phyloP scores from a whole-genome alignment of 2,888 invertebrate genomes.

The Caenorhabditis macrosperma region DNA sequence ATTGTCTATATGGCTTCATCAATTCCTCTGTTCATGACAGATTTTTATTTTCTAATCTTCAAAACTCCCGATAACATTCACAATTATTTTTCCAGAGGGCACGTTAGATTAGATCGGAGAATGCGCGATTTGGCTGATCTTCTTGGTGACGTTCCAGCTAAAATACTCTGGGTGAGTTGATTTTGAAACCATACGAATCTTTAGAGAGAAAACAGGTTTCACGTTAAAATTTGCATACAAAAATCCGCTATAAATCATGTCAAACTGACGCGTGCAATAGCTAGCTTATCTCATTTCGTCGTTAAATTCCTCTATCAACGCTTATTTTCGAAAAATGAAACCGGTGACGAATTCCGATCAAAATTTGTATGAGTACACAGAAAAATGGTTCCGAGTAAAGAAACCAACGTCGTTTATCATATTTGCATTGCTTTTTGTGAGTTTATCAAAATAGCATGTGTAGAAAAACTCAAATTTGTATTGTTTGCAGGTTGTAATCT shows the following conservation, averaged over 20 bases:
- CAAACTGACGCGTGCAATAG: not conserved
- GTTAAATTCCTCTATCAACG: too few species aligned
- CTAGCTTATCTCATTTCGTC: too few species aligned
- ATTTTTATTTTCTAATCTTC: not conserved
- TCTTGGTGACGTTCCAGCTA: constrained; percentile 28
- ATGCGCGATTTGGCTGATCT: constrained; percentile 22
- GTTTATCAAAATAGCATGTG: constrained; percentile 7
- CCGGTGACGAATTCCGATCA: not conserved
- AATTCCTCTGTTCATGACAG: not conserved
- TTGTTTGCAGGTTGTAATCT: constrained; percentile 66
- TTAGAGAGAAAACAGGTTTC: not conserved
- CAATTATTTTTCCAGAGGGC: not conserved
- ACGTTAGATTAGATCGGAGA: constrained; percentile 17
- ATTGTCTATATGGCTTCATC: not conserved
- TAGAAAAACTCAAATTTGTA: not conserved
- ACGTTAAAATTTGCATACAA: not conserved
- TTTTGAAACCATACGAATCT: too few species aligned
- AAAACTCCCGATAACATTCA: not conserved
- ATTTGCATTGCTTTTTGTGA: constrained; percentile 1
- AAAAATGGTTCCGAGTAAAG: constrained; percentile 2
- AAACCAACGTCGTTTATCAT: not conserved
- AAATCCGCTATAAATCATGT: constrained; percentile 4
- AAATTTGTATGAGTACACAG: not conserved
- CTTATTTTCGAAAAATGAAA: not conserved
- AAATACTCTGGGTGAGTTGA: constrained; percentile 35